These are phyloP conservation scores for Tetraneura akinire DNA, from an alignment of 1,140 invertebrate genomes.

Conservation along the genomic window DNA sequence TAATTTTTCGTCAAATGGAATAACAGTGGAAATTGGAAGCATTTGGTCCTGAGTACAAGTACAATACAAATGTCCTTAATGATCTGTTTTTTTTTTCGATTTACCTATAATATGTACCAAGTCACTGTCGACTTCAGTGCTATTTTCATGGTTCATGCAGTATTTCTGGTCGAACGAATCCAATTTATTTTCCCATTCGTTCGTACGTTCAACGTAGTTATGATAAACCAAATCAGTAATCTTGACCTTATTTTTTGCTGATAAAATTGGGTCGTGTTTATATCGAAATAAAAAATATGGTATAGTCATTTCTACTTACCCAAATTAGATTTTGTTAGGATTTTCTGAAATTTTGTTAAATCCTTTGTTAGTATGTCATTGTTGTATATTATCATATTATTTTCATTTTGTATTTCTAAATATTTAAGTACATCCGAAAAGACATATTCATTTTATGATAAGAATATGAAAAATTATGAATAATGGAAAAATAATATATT, in stretches of 20 bases:
- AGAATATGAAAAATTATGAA: no score
- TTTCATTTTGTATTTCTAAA: not conserved
- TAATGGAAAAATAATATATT: no score
- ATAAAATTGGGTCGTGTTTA: no score
- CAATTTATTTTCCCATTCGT: constrained; percentile 38
- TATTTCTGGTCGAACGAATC: constrained; percentile 14
- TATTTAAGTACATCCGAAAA: no score
- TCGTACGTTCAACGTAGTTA: not conserved
- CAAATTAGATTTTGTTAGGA: not conserved
- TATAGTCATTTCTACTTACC: not conserved
- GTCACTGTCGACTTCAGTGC: constrained; percentile 7
- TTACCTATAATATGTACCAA: not conserved
- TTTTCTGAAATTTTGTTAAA: not conserved
- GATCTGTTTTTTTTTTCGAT: not conserved
- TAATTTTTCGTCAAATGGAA: not conserved
- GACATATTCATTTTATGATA: no score
- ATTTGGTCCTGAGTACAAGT: constrained; percentile 10
- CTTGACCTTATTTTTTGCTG: constrained; percentile 15
- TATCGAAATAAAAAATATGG: not conserved
- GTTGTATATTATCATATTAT: not conserved
- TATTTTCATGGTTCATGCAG: not conserved
- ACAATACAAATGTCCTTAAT: not conserved
- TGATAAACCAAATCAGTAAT: constrained; percentile 4
- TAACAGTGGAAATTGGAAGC: not conserved
- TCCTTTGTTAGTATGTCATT: not conserved